Evolutionary conservation across 2,888 invertebrate genomes (phyloP).

Genomic region (Aricia artaxerxes): DNA sequence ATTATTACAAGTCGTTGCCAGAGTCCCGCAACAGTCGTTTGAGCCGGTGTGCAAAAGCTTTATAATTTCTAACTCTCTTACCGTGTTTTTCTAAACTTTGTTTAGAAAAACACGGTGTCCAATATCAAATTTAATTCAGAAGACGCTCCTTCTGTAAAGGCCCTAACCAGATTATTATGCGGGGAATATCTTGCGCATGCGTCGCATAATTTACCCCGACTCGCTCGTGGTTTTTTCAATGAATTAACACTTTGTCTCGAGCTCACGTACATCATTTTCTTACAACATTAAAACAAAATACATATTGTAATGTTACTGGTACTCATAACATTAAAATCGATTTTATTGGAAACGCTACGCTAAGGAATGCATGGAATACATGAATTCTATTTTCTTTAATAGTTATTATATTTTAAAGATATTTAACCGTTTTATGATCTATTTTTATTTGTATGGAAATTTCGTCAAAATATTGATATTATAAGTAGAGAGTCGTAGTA

Average conservation of each 20-base stretch:
- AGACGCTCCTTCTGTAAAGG: conserved; percentile 31
- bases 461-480: too few species aligned
- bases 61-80: too few species aligned
- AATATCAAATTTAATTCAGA: neutral
- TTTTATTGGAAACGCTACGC: neutral
- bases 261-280: conserved; percentile 26
- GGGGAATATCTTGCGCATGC: conserved; percentile 41
- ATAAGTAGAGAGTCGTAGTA: neutral
- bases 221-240: conserved; percentile 34
- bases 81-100: too few species aligned
- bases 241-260: conserved; percentile 30
- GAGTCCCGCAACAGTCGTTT: too few species aligned
- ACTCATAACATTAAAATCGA: neutral
- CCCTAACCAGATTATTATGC: conserved; percentile 38
- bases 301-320: conserved; percentile 25
- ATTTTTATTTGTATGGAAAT: too few species aligned
- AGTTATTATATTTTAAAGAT: too few species aligned
- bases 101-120: too few species aligned
- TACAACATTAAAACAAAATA: conserved; percentile 33
- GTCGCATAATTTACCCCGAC: conserved; percentile 41
- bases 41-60: too few species aligned
- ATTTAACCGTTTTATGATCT: too few species aligned
- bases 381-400: neutral
- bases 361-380: neutral
- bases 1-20: too few species aligned